A percentile compares a stretch with the other conserved stretches of the same genome.
phyloP scores from a whole-genome alignment of 2,113 vertebrate species.

The Dipodomys ordii region DNA sequence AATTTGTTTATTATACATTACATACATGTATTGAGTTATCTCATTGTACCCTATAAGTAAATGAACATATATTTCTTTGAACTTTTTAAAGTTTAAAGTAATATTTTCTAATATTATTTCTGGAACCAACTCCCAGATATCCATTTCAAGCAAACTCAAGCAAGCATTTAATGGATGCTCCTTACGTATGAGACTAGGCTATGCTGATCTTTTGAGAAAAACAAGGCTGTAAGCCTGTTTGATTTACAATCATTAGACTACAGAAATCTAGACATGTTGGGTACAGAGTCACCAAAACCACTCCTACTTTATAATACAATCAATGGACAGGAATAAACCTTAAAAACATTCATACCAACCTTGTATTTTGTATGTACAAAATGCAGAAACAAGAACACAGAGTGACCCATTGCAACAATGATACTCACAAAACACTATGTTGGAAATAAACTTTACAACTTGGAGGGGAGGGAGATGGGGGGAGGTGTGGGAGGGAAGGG shows the following conservation, averaged over 20 bases:
- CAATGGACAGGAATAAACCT: not conserved
- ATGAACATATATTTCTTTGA: not conserved
- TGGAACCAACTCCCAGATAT: not conserved
- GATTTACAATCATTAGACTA: not conserved
- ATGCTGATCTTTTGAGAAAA: slow-evolving; percentile 7
- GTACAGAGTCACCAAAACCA: not conserved
- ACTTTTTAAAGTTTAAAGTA: not conserved
- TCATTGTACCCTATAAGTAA: not conserved
- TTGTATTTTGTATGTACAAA: no score
- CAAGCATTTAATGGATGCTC: no score
- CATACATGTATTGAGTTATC: not conserved
- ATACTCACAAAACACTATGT: no score
- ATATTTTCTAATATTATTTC: not conserved
- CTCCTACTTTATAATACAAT: not conserved
- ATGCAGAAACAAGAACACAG: no score
- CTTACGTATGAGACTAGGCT: no score
- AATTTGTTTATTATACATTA: not conserved
- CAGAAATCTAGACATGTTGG: not conserved
- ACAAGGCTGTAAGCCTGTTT: not conserved
- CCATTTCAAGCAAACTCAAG: not conserved
- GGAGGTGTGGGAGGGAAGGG: no score
- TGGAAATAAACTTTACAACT: no score
- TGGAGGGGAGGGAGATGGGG: no score
- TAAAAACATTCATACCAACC: not conserved
- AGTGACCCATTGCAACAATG: no score